Evolutionary conservation across 2,113 vertebrate genomes (phyloP).

Genomic region (Uria lomvia): DNA sequence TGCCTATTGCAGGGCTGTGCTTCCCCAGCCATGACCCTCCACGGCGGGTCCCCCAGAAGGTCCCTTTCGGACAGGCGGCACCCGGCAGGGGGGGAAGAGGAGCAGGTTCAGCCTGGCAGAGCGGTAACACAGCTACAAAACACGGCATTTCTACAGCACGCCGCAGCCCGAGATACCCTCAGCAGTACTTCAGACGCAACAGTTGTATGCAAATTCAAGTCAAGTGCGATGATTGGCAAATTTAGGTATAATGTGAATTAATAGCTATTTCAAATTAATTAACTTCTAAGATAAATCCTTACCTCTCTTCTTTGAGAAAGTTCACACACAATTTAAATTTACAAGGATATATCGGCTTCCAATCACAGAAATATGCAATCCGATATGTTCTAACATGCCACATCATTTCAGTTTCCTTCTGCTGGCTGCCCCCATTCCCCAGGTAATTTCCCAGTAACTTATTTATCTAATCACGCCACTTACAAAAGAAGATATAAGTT

Average conservation of each 20-base stretch:
- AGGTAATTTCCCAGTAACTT: background rate
- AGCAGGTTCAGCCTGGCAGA: background rate
- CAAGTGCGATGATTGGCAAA: constrained; percentile 27
- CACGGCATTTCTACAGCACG: background rate
- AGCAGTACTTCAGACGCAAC: background rate
- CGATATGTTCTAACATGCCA: background rate
- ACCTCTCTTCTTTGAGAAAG: background rate
- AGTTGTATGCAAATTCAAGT: constrained; percentile 33
- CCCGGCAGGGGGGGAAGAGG: background rate
- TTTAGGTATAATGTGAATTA: constrained; percentile 47
- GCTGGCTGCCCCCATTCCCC: background rate
- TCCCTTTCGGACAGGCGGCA: background rate
- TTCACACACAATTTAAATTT: constrained; percentile 15
- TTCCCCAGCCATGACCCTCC: background rate
- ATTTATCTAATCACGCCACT: background rate
- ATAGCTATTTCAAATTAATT: constrained; percentile 44
- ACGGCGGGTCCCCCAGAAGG: background rate
- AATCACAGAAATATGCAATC: background rate
- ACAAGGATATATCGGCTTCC: background rate
- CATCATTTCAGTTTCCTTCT: background rate
- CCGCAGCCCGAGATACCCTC: background rate
- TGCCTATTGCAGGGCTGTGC: background rate
- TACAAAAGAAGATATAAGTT: background rate
- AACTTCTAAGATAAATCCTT: constrained; percentile 7
- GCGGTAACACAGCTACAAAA: background rate